phyloP scores from a whole-genome alignment of 2,888 invertebrate genomes.

The Leptopilina myrica region DNA sequence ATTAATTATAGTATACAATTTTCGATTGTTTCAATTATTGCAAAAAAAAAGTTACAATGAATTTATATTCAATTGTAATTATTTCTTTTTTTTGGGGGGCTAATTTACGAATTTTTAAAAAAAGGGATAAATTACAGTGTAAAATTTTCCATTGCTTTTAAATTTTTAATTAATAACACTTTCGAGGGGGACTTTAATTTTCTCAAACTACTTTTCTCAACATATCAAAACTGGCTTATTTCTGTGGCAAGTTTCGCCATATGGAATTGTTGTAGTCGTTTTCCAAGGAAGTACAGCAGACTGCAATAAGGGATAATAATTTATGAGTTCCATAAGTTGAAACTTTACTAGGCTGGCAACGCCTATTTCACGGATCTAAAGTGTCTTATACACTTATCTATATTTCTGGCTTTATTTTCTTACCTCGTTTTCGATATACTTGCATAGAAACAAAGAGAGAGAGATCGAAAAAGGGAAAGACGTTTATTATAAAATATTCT shows the following conservation, averaged over 20 bases:
- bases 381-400: constrained; percentile 56
- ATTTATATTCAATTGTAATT: background rate
- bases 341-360: constrained; percentile 56
- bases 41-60: background rate
- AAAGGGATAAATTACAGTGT: too few species aligned
- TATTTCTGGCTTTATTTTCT: constrained; percentile 38
- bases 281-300: constrained; percentile 55
- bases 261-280: constrained; percentile 54
- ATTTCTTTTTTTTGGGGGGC: too few species aligned
- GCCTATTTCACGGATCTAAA: constrained; percentile 57
- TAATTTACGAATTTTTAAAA: too few species aligned
- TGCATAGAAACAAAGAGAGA: background rate
- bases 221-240: constrained; percentile 24
- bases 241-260: constrained; percentile 54
- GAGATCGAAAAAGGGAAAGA: background rate
- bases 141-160: too few species aligned
- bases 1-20: too few species aligned
- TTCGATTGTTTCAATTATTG: too few species aligned
- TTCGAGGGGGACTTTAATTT: too few species aligned
- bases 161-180: too few species aligned
- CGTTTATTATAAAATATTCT: background rate
- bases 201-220: constrained; percentile 14
- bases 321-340: constrained; percentile 62
- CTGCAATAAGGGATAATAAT: constrained; percentile 52
- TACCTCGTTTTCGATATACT: constrained; percentile 10